Evolutionary conservation across 2,888 invertebrate species (phyloP), one percentile per base, ranked within the genome.

Genomic region (Neuroscelio doddi): DNA sequence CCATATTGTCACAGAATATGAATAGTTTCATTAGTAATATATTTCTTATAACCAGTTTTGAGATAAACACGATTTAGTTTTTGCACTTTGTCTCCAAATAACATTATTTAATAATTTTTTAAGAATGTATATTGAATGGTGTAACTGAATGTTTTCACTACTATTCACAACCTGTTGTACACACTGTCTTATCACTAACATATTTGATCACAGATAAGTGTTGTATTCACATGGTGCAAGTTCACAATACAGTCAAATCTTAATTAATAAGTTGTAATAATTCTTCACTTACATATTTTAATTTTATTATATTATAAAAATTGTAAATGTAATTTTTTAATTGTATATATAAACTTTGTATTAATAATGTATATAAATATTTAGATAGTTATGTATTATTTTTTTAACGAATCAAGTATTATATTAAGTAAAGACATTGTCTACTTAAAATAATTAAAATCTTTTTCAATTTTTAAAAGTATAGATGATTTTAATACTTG

Each of bases 201-300:
- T 15, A 15, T 36, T 16, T 16, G 36, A 36, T 36, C 36, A 36
- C 36, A 36, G 36, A n/a, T n/a, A 12, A 36, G 36, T 12, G 12
- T 36, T 14, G 12, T 12, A 15, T 36, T 3, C 36, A n/a, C 12
- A 14, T 12, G 2, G 12, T 12, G 12, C 36, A 36, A 14, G 15
- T n/a, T 5, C 10, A 12, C 3, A 9, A 26, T 8, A 8, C 26
- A 26, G 26, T 26, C 26, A 26, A 26, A 26, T n/a, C n/a, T 8
- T 7, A 26, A 26, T 26, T 7, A 26, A 26, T 26, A 4, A 7
- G 8, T 8, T 26, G 26, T 26, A 8, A 8, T 26, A 26, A 7
- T 26, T 26, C 8, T 8, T 32, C 32, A 10, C 32, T n/a, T 32
- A 10, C n/a, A n/a, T n/a, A n/a, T n/a, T n/a, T n/a, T n/a, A n/a